Conservation (phyloP, 2,113 vertebrate genomes). For the Willisornis vidua region DNA sequence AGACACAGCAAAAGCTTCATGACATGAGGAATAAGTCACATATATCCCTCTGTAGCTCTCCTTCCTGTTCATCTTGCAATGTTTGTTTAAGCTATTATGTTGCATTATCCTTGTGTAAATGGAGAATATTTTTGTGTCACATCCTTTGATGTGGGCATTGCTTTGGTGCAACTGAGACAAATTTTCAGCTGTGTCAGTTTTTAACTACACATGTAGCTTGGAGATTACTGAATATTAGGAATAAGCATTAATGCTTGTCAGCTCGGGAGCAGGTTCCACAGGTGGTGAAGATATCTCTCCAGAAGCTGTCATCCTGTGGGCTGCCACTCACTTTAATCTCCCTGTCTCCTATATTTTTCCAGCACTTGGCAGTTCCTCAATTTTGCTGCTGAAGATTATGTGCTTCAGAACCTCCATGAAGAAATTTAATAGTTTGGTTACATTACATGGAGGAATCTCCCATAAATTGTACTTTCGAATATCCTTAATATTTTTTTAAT, state of each 20-base stretch:
- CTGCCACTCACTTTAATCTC: slow-evolving; percentile 47
- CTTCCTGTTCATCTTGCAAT: rapidly evolving
- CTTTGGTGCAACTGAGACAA: neutral
- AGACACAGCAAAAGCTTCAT: neutral
- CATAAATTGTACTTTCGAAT: neutral
- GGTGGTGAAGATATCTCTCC: slow-evolving; percentile 32
- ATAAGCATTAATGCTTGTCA: neutral
- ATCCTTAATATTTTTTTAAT: slow-evolving; percentile 11
- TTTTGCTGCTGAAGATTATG: neutral
- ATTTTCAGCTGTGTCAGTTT: neutral
- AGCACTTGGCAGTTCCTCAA: neutral
- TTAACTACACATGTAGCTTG: neutral
- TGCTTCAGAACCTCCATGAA: slow-evolving; percentile 17
- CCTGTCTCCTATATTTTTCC: neutral
- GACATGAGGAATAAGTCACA: neutral
- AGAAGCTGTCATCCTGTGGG: neutral
- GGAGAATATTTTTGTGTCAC: neutral
- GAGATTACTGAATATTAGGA: slow-evolving; percentile 7
- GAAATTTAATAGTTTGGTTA: slow-evolving; percentile 14
- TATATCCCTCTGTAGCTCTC: neutral
- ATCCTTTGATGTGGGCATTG: neutral
- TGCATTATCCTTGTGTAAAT: neutral
- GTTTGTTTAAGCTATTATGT: neutral
- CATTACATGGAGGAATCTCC: neutral
- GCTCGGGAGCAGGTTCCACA: neutral